phyloP scores from a whole-genome alignment of 2,113 vertebrate species.

The Corythornis madagascariensis region DNA sequence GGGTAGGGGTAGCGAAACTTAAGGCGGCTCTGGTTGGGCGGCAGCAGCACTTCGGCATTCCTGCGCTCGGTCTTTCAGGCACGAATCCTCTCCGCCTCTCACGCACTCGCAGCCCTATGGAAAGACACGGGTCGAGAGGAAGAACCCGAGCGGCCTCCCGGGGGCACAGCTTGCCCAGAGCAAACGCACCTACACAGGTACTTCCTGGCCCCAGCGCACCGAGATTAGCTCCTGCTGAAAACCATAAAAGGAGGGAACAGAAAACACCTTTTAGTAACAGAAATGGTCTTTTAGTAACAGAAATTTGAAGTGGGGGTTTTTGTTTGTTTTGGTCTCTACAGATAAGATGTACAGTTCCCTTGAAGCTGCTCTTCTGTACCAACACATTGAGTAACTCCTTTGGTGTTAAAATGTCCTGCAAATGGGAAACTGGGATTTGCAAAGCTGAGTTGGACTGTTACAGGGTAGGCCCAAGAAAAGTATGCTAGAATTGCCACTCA shows the following conservation, averaged over 20 bases:
- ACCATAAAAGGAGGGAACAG: neutral
- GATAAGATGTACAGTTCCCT: neutral
- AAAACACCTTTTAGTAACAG: too few species aligned
- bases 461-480: neutral
- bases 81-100: neutral
- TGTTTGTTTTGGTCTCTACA: neutral
- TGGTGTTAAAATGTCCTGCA: neutral
- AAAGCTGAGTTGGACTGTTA: neutral
- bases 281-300: neutral
- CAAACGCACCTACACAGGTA: neutral
- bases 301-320: neutral
- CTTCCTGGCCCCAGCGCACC: neutral
- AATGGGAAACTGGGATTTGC: neutral
- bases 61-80: neutral
- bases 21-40: accelerated
- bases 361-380: neutral
- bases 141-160: neutral
- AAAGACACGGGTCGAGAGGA: neutral
- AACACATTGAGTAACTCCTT: neutral
- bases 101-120: neutral
- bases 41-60: neutral
- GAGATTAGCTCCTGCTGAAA: neutral
- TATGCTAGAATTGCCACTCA: neutral
- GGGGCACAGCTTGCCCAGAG: too few species aligned
- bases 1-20: accelerated